Base-by-base conservation (phyloP, 2,113 vertebrate species). In the Cromileptes altivelis region DNA sequence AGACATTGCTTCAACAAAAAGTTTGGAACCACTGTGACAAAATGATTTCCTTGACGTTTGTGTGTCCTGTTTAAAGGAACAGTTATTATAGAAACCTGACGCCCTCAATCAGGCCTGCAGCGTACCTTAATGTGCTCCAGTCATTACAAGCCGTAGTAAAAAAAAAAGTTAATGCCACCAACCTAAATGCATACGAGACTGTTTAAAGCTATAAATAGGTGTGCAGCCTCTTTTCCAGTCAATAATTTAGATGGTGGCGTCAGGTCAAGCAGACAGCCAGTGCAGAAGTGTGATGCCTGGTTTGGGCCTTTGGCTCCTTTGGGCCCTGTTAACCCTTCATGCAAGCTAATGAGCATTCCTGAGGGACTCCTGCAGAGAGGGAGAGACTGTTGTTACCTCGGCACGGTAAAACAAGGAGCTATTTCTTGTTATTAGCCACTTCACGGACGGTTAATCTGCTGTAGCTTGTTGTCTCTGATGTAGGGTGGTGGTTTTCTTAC, bases 331-430 rank as follows among this genome's bases (percentile, higher is more conserved):
- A 75, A 65, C 75, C 72, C 30, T 40, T 60, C 60, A 42, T 10
- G 13, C 12, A 8, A 42, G 19, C 23, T 84, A 45, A 82, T 83
- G 65, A 90, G 81, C 58, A 3, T 76, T 57, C 87, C 81, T 58
- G 9, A 21, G 70, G 58, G 89, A 70, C 7, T 13, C 67, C 19
- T 2, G 47, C 52, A 70, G 30, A 23, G n/a, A 37, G 33, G 18
- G 40, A 33, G 55, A 47, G 27, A 17, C 61, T 79, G 75, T 53
- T 78, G n/a, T 70, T 21, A 64, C 33, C 30, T 18, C 47, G 40
- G 0, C 30, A 27, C 11, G 23, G n/a, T 42, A 11, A 30, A 14
- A 64, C 33, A 21, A n/a, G 7, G 9, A 10, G 12, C 42, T 71
- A 18, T 4, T 7, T 25, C 12, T 25, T 42, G 30, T 58, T 52